Percentiles rank a stretch among this genome's conserved stretches.
Conservation (phyloP, 2,888 invertebrate species). For the Sinelater perroti region DNA sequence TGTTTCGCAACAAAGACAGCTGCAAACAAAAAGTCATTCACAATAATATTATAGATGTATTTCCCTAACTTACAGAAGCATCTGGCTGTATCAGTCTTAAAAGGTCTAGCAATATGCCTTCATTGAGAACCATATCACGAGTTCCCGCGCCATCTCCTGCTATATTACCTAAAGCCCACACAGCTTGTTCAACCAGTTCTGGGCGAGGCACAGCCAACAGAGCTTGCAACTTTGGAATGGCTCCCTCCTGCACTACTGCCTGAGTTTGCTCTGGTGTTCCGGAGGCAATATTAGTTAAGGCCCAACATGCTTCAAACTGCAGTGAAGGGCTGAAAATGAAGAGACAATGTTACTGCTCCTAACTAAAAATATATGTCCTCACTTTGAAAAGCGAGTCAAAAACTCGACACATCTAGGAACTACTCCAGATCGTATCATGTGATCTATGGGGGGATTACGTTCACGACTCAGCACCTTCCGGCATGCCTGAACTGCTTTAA, state of each 20-base stretch:
- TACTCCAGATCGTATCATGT: constrained; percentile 84
- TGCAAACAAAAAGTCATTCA: constrained; percentile 26
- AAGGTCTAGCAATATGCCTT: constrained; percentile 77
- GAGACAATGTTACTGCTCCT: not conserved
- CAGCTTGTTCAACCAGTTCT: constrained; percentile 89
- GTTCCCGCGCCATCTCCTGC: constrained; percentile 87
- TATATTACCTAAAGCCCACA: constrained; percentile 99
- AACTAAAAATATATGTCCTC: constrained; percentile 31
- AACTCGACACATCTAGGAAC: constrained; percentile 85
- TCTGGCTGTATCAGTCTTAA: constrained; percentile 72
- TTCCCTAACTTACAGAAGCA: constrained; percentile 60
- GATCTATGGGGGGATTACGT: constrained; percentile 89
- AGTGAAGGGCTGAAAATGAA: constrained; percentile 69
- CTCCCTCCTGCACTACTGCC: constrained; percentile 86
- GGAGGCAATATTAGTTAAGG: constrained; percentile 96
- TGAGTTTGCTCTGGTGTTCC: constrained; percentile 92
- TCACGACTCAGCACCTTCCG: constrained; percentile 89
- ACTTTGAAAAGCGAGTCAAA: constrained; percentile 77
- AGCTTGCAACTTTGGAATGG: constrained; percentile 81
- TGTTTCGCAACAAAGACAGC: constrained; percentile 75
- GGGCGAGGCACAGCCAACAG: constrained; percentile 74
- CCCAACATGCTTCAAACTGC: constrained; percentile 98
- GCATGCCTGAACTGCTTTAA: constrained; percentile 80
- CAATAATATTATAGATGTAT: not conserved
- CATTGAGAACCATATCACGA: constrained; percentile 81